These are phyloP conservation scores for Glaucopsyche alexis DNA, from an alignment of 2,888 invertebrate genomes.

Conservation along the genomic window DNA sequence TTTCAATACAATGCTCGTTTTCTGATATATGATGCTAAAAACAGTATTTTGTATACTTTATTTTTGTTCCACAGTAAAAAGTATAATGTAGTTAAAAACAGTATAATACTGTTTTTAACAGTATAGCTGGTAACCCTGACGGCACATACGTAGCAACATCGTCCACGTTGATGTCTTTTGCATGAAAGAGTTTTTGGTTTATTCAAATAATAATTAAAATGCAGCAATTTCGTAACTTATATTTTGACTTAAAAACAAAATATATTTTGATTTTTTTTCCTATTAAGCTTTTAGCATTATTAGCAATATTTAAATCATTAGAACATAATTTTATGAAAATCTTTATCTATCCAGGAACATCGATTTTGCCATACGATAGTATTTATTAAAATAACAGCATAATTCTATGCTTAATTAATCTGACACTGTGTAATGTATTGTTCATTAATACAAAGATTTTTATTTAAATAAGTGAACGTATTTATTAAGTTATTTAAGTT, in stretches of 20 bases:
- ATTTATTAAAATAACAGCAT: background rate
- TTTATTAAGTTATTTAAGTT: background rate
- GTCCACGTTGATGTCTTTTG: constrained; percentile 41
- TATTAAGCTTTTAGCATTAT: background rate
- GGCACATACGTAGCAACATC: background rate
- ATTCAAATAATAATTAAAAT: background rate
- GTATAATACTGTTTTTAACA: no score
- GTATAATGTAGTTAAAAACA: no score
- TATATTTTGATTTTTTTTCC: no score
- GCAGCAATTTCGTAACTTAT: background rate
- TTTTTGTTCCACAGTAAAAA: no score
- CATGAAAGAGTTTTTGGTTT: constrained; percentile 26
- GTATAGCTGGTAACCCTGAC: no score
- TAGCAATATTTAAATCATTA: background rate
- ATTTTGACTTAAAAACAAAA: no score
- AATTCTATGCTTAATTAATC: background rate
- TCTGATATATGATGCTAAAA: no score
- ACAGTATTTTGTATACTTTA: no score
- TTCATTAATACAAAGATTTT: background rate
- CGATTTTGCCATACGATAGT: background rate
- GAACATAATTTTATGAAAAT: background rate
- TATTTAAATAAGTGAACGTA: background rate
- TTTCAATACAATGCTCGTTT: no score
- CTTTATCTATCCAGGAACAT: background rate
- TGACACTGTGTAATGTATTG: background rate